Conservation (phyloP, 2,113 vertebrate species). For the Pontoporia blainvillei region DNA sequence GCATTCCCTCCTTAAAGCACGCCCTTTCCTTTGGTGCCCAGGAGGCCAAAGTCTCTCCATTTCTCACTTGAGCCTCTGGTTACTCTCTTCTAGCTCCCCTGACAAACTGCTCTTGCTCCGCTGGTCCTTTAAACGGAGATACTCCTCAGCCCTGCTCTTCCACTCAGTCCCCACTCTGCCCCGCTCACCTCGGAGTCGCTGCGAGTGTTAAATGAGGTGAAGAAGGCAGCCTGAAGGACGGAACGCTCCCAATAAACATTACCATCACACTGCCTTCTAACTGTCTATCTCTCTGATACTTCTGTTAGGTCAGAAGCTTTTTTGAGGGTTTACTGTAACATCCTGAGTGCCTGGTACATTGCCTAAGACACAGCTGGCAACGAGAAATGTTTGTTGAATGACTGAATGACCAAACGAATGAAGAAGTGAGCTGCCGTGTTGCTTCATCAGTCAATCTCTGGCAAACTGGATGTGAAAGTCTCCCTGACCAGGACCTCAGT, state of each 20-base stretch:
- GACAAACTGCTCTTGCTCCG: too few species aligned
- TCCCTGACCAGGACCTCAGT: neutral
- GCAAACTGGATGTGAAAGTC: neutral
- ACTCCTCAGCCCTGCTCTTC: neutral
- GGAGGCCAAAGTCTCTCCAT: neutral
- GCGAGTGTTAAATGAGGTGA: neutral
- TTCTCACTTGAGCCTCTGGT: neutral
- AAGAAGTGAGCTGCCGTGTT: neutral
- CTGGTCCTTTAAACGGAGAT: neutral
- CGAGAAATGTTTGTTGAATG: neutral
- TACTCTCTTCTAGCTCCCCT: neutral
- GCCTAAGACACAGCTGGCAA: neutral
- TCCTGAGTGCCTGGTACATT: neutral
- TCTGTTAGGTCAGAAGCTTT: too few species aligned
- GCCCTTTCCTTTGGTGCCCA: neutral
- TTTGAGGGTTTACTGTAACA: neutral
- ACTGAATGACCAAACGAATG: neutral
- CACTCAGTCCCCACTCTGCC: neutral
- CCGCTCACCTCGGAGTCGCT: neutral
- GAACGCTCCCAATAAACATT: neutral
- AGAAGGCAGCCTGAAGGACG: neutral
- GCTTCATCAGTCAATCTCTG: neutral
- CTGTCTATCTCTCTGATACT: neutral
- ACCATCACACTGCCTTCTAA: neutral
- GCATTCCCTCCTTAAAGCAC: neutral